Evolutionary conservation across 2,797 vertebrate species (phyloP).

Genomic region (Alosa sapidissima): DNA sequence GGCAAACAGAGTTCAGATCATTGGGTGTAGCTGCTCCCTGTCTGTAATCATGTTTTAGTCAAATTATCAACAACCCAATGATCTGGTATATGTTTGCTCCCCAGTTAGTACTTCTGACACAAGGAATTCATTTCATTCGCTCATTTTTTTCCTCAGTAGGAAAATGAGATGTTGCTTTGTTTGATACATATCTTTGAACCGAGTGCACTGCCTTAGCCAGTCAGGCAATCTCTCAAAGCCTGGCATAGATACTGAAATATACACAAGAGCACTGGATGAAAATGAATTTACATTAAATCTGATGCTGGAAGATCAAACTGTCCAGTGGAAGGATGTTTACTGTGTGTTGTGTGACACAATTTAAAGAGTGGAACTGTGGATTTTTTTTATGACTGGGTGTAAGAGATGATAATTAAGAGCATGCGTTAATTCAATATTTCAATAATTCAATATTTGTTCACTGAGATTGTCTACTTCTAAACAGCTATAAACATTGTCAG

Average conservation of each 20-base stretch:
- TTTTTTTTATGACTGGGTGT: neutral
- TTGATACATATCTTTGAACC: conserved; percentile 66
- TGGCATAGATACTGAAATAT: neutral
- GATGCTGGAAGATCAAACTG: neutral
- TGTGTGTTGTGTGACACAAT: neutral
- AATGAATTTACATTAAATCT: neutral
- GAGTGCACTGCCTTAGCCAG: conserved; percentile 83
- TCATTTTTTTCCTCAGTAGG: conserved; percentile 68
- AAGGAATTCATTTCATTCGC: conserved; percentile 65
- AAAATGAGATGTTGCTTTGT: conserved; percentile 71
- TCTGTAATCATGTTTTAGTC: neutral
- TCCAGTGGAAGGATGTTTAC: conserved; percentile 1
- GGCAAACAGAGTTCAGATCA: neutral
- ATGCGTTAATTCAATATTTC: neutral
- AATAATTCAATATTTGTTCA: conserved; percentile 11
- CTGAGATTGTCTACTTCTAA: neutral
- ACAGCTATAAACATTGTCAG: neutral
- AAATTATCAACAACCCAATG: neutral
- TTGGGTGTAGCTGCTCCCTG: neutral
- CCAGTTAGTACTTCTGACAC: neutral
- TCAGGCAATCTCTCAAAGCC: conserved; percentile 32
- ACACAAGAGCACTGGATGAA: neutral
- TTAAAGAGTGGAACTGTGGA: neutral
- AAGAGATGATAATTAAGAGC: conserved; percentile 7
- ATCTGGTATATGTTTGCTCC: neutral